Evolutionary conservation across 2,888 invertebrate species (phyloP).

Genomic region (Pherbina coryleti): DNA sequence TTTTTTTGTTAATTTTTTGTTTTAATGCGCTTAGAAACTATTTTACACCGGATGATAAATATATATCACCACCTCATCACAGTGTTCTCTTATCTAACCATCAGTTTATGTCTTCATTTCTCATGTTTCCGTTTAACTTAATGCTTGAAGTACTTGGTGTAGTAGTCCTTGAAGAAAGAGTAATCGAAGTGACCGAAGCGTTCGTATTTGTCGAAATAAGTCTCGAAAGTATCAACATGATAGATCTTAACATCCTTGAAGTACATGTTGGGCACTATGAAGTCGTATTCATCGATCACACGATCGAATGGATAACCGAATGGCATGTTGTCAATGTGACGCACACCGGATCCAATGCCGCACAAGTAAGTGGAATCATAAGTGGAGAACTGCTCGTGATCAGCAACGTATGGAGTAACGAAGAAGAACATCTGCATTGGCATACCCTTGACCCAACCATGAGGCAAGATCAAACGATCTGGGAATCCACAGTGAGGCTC

Average conservation of each 20-base stretch:
- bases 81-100: constrained; percentile 14
- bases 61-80: constrained; percentile 34
- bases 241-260: constrained; percentile 72
- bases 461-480: constrained; percentile 76
- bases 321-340: constrained; percentile 73
- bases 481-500: constrained; percentile 74
- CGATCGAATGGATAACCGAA: constrained; percentile 81
- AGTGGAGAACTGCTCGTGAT: constrained; percentile 65
- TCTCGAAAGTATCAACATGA: constrained; percentile 54
- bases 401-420: constrained; percentile 70
- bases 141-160: constrained; percentile 23
- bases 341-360: constrained; percentile 71
- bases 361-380: constrained; percentile 70
- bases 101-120: not conserved
- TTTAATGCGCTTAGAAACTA: constrained; percentile 24
- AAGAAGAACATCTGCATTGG: constrained; percentile 75
- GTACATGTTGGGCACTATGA: constrained; percentile 74
- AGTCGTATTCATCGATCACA: constrained; percentile 71
- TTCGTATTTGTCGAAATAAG: constrained; percentile 53
- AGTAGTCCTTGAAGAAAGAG: constrained; percentile 44
- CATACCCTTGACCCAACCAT: constrained; percentile 75
- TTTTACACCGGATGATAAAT: constrained; percentile 35
- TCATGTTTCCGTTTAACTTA: not conserved
- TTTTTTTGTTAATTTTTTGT: constrained; percentile 22
- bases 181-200: constrained; percentile 43